phyloP scores from a whole-genome alignment of 1,140 invertebrate species.

The Trachelipus rathkii region DNA sequence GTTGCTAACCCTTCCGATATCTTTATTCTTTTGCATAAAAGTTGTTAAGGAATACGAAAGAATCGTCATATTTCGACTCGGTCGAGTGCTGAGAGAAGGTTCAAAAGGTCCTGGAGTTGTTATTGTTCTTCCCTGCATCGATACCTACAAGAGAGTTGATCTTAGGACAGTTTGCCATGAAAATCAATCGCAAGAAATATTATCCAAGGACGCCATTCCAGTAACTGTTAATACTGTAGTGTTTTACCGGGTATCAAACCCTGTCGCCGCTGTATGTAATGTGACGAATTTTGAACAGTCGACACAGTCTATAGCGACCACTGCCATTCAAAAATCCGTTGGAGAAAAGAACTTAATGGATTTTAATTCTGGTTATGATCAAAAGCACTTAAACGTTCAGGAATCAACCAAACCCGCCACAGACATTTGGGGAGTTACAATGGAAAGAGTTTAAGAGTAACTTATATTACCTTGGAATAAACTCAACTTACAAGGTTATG shows the following conservation, averaged over 20 bases:
- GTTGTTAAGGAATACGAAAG: background rate
- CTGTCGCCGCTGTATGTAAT: background rate
- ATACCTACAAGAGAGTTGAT: slow-evolving; percentile 2
- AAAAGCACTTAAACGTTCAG: background rate
- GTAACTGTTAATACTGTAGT: background rate
- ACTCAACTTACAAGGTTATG: no score
- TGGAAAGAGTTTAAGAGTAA: background rate
- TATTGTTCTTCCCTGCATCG: background rate
- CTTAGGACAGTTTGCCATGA: background rate
- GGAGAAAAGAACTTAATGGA: background rate
- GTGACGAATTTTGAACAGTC: background rate
- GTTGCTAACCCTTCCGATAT: background rate
- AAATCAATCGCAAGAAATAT: background rate
- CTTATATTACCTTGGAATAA: no score
- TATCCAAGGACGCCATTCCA: background rate
- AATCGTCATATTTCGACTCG: background rate
- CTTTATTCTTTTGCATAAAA: background rate
- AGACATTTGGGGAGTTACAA: background rate
- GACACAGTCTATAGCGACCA: background rate
- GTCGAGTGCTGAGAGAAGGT: background rate
- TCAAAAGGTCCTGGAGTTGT: background rate
- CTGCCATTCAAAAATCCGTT: background rate
- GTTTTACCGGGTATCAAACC: background rate
- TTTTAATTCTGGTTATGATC: background rate
- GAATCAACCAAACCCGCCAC: background rate